Evolutionary conservation across 1,140 invertebrate species (phyloP), one percentile per base, ranked within the genome.

Genomic region (Oscheius sp.): DNA sequence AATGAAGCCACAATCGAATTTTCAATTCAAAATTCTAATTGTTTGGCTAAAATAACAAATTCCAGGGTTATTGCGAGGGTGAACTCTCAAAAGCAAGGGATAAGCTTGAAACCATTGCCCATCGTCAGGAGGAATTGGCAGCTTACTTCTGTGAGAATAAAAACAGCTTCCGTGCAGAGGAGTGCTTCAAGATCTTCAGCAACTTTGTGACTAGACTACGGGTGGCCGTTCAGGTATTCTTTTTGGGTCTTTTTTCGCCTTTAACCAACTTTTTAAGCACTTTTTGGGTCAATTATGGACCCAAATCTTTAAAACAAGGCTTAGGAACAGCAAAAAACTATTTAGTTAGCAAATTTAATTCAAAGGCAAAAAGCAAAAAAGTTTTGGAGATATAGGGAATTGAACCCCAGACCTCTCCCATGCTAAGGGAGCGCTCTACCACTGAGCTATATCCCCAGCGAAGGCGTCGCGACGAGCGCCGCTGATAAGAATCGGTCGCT

Each of bases 351-450:
- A n/a, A n/a, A n/a, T n/a, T n/a, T n/a, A n/a, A n/a, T n/a, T n/a
- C n/a, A n/a, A n/a, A n/a, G n/a, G n/a, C n/a, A n/a, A n/a, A n/a
- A n/a, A n/a, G n/a, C n/a, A n/a, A n/a, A n/a, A n/a, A n/a, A n/a
- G n/a, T n/a, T 18, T 18, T 45, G 23, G 23, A 23, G 42, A 15
- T 0, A 18, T 45, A 45, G 0, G 42, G 18, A 45, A 45, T 45
- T 45, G 23, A 45, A 45, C 42, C 23, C 42, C 42, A 45, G 23
- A 45, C 23, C 18, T 18, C n/a, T n/a, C n/a, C n/a, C n/a, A 96
- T 89, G 86, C 46, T 68, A 68, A 68, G 52, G 46, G 52, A 68
- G 52, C 52, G 46, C 46, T 52, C 46, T 59, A 68, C 52, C 66
- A 68, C 52, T 68, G 46, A 68, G 66, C 31, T 59, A 68, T 59